Conservation (phyloP, 2,113 vertebrate genomes). For the Numida meleagris region DNA sequence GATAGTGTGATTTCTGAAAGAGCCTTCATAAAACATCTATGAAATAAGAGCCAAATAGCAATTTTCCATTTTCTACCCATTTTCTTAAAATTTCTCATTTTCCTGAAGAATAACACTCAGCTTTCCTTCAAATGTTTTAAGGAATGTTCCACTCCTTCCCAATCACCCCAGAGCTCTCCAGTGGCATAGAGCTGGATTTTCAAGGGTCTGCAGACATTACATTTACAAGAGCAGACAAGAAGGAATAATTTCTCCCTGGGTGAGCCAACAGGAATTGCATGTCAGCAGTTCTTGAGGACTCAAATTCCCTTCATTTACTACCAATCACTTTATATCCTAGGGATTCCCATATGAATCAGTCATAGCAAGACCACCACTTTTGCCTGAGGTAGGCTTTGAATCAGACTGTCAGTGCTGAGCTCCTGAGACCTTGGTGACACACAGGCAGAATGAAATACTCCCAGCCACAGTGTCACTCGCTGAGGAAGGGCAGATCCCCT, state of each 20-base stretch:
- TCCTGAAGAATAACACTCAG: background rate
- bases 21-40: background rate
- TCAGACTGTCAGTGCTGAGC: background rate
- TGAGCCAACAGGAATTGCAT: background rate
- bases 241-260: background rate
- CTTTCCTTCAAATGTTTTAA: background rate
- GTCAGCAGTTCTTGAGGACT: background rate
- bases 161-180: background rate
- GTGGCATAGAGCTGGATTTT: background rate
- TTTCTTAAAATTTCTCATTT: background rate
- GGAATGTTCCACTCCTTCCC: background rate
- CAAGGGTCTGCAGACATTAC: background rate
- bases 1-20: background rate
- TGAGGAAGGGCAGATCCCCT: background rate
- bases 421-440: background rate
- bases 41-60: background rate
- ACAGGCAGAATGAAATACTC: background rate
- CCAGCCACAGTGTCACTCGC: background rate
- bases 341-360: background rate
- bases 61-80: background rate
- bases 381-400: constrained; percentile 9
- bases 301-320: background rate
- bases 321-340: background rate
- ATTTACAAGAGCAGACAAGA: background rate
- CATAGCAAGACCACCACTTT: background rate